These are phyloP conservation scores for Tetraneura akinire DNA, from an alignment of 1,140 invertebrate species.

Conservation along the genomic window DNA sequence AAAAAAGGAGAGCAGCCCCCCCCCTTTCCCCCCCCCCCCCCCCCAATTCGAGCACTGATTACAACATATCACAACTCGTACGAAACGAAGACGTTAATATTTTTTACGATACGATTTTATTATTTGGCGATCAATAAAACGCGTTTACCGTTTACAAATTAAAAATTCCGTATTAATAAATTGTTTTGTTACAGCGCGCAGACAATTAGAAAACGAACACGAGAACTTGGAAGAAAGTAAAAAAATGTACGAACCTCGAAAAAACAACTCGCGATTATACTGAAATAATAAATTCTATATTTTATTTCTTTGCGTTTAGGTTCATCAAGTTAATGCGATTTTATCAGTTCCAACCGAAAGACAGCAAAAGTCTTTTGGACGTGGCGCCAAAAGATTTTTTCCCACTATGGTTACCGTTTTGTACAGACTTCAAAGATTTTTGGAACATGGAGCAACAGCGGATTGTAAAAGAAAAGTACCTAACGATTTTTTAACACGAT, in stretches of 20 bases:
- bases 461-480: constrained; percentile 82
- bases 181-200: constrained; percentile 57
- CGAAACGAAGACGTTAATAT: too few species aligned
- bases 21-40: too few species aligned
- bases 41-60: too few species aligned
- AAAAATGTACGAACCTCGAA: constrained; percentile 64
- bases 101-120: too few species aligned
- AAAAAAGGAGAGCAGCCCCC: too few species aligned
- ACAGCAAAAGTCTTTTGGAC: constrained; percentile 70
- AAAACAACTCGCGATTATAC: too few species aligned
- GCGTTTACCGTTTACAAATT: too few species aligned
- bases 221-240: constrained; percentile 73
- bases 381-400: constrained; percentile 86
- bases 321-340: constrained; percentile 82
- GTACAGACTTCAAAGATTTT: constrained; percentile 91
- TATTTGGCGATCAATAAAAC: too few species aligned
- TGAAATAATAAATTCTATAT: not conserved
- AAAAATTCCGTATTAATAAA: too few species aligned
- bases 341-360: constrained; percentile 84
- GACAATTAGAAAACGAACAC: constrained; percentile 62
- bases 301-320: too few species aligned
- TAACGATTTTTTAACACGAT: constrained; percentile 54
- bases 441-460: constrained; percentile 91
- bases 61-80: too few species aligned
- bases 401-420: constrained; percentile 83